Conservation (phyloP, 2,113 vertebrate species). For the Mesocricetus auratus region DNA sequence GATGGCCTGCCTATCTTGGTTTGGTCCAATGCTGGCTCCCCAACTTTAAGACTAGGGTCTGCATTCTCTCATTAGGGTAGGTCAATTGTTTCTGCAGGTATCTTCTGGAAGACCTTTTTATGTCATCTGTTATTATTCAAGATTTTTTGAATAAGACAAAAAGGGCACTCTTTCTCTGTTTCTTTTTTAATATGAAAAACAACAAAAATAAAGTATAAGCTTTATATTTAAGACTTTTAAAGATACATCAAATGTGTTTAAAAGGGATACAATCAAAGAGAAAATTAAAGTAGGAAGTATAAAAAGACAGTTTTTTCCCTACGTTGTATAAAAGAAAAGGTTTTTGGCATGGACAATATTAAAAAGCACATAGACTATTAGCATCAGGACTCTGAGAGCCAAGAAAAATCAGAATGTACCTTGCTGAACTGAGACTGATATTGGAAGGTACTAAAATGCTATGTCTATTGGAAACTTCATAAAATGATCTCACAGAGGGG, state of each 20-base stretch:
- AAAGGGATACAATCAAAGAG: not conserved
- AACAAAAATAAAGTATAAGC: not conserved
- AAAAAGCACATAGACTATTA: slow-evolving; percentile 24
- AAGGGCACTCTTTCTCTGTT: not conserved
- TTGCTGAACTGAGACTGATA: not conserved
- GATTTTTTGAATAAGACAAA: slow-evolving; percentile 29
- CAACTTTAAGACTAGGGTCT: too few species aligned
- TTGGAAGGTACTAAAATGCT: not conserved
- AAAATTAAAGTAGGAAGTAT: not conserved
- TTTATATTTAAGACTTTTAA: not conserved
- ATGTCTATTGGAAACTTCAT: not conserved
- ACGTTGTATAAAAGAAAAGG: not conserved
- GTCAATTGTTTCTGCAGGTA: too few species aligned
- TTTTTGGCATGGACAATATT: not conserved
- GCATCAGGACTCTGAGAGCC: not conserved
- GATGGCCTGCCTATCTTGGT: too few species aligned
- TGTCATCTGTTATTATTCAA: not conserved
- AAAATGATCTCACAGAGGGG: not conserved
- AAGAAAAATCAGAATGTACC: not conserved
- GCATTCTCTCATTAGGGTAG: too few species aligned
- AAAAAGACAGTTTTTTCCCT: not conserved
- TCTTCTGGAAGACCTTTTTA: not conserved
- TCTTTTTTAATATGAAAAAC: not conserved
- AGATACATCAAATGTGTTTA: not conserved
- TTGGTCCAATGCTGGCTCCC: too few species aligned